Conservation (phyloP, 2,888 invertebrate genomes). For the Dromius quadrimaculatus region DNA sequence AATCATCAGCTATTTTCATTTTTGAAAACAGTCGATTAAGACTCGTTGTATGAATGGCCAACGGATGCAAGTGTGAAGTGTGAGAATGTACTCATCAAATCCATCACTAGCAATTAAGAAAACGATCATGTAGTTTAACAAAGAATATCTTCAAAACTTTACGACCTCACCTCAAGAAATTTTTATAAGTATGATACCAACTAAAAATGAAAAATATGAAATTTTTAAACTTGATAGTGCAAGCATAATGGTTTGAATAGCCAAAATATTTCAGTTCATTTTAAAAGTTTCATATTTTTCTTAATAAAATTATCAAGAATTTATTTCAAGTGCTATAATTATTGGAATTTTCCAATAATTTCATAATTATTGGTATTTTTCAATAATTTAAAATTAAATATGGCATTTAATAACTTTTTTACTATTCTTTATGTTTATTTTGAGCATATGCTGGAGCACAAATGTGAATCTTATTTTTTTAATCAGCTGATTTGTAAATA, state of each 20-base stretch:
- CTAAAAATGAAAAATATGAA: constrained; percentile 46
- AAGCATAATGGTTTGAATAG: constrained; percentile 23
- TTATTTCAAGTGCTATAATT: constrained; percentile 29
- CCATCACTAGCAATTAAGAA: constrained; percentile 36
- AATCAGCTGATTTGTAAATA: constrained; percentile 39
- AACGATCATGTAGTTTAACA: constrained; percentile 39
- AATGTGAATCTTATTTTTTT: constrained; percentile 49
- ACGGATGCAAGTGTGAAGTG: constrained; percentile 40
- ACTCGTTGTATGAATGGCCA: constrained; percentile 46
- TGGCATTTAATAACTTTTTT: constrained; percentile 52
- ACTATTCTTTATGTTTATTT: constrained; percentile 33
- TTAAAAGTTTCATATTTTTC: constrained; percentile 49
- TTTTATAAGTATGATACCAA: constrained; percentile 29
- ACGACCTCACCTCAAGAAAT: constrained; percentile 37
- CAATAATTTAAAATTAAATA: constrained; percentile 43
- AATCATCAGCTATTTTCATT: constrained; percentile 27
- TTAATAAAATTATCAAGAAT: constrained; percentile 19
- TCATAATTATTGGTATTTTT: constrained; percentile 35
- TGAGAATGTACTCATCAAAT: constrained; percentile 36
- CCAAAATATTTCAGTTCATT: not conserved
- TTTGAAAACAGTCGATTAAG: constrained; percentile 38
- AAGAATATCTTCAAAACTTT: constrained; percentile 37
- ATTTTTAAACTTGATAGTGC: constrained; percentile 34
- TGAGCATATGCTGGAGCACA: constrained; percentile 42
- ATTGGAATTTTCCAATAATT: not conserved